Percentiles rank a stretch among this genome's conserved stretches.
phyloP scores from a whole-genome alignment of 2,113 vertebrate species.

The Sakesphorus luctuosus region DNA sequence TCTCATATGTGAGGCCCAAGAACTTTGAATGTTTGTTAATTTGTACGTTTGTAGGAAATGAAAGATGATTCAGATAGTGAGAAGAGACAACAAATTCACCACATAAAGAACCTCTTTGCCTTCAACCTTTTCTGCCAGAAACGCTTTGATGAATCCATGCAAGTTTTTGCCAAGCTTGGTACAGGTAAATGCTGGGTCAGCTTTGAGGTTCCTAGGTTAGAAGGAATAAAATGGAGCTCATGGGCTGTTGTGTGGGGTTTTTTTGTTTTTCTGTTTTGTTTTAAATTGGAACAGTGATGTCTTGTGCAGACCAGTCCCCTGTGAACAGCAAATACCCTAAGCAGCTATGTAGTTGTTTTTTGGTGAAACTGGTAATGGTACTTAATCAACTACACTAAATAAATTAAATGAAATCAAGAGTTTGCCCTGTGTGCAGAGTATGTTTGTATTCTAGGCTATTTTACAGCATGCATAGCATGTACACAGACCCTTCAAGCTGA shows the following conservation, averaged over 20 bases:
- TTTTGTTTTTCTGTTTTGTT: not conserved
- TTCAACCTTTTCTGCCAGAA: slow-evolving; percentile 99
- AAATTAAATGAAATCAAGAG: not conserved
- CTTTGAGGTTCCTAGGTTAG: not conserved
- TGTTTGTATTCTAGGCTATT: not conserved
- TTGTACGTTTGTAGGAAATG: slow-evolving; percentile 85
- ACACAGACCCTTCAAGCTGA: not conserved
- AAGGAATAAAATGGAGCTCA: not conserved
- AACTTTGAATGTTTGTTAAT: not conserved
- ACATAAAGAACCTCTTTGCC: slow-evolving; percentile 97
- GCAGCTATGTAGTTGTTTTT: not conserved
- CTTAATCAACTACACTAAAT: not conserved
- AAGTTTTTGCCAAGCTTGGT: slow-evolving; percentile 96
- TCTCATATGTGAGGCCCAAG: fast-evolving
- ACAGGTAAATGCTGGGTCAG: slow-evolving; percentile 83
- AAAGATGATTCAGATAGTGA: slow-evolving; percentile 96
- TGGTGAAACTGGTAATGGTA: not conserved
- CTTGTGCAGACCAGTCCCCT: not conserved
- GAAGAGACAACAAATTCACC: slow-evolving; percentile 95
- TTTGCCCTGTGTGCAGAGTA: not conserved
- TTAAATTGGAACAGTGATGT: not conserved
- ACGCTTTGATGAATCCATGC: slow-evolving; percentile 98
- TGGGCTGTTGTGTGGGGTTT: fast-evolving
- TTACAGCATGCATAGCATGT: not conserved
- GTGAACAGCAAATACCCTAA: not conserved